Conservation (phyloP, 2,888 invertebrate species). For the Endomychus coccineus region DNA sequence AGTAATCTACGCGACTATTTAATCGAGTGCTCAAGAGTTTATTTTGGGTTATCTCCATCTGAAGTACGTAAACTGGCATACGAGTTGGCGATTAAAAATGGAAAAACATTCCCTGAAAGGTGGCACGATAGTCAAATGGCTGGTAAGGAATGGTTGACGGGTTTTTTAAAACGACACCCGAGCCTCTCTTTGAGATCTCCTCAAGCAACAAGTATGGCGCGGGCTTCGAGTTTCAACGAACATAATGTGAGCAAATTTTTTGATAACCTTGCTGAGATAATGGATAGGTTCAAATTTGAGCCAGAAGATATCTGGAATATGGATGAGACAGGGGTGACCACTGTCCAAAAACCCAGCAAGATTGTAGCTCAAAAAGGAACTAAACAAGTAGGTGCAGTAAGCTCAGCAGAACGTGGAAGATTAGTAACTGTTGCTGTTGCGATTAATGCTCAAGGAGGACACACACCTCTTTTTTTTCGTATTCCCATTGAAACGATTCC, state of each 20-base stretch:
- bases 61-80: constrained; percentile 10
- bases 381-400: constrained; percentile 35
- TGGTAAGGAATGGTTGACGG: constrained; percentile 13
- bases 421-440: constrained; percentile 29
- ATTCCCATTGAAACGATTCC: constrained; percentile 27
- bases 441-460: constrained; percentile 29
- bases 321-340: constrained; percentile 37
- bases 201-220: constrained; percentile 27
- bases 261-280: constrained; percentile 22
- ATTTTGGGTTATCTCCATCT: constrained; percentile 10
- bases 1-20: constrained; percentile 8
- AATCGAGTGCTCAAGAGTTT: constrained; percentile 11
- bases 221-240: constrained; percentile 27
- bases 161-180: constrained; percentile 16
- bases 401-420: constrained; percentile 34
- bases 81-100: constrained; percentile 13
- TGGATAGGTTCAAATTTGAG: constrained; percentile 5
- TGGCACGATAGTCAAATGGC: constrained; percentile 11
- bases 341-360: constrained; percentile 36
- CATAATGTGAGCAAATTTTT: constrained; percentile 21
- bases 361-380: constrained; percentile 33
- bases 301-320: constrained; percentile 33
- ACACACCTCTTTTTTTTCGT: constrained; percentile 33
- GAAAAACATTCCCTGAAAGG: constrained; percentile 12
- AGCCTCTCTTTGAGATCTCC: too few species aligned